Evolutionary conservation across 2,113 vertebrate genomes (phyloP), one percentile per base, ranked within the genome.

Genomic region (Symphodus melops): DNA sequence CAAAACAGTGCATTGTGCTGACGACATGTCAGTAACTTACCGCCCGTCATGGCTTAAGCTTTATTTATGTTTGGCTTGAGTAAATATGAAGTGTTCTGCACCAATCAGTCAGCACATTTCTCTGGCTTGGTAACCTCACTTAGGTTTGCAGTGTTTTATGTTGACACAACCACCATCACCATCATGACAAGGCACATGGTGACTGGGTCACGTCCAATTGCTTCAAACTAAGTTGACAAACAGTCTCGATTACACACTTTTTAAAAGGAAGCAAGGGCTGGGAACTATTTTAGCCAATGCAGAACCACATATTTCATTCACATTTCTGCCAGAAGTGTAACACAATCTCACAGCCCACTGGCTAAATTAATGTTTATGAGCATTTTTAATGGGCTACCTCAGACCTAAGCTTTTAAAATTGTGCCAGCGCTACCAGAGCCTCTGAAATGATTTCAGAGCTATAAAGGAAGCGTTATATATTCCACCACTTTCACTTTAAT

Each of bases 301-400:
- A 94, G 94, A 94, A 96, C 95, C 94, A 94, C 94, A 96, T 93
- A 93, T 94, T 96, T 95, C 94, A 96, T 81, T 85, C 73, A 88
- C 87, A 77, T 85, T 92, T 94, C 92, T 96, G 96, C 95, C 95
- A 96, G 95, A 85, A 95, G 90, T 87, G 95, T 95, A 97, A 97
- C 95, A 94, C 93, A 96, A 94, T 77, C 88, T 94, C 86, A 80
- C 87, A 93, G 93, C 94, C 95, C 96, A 94, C 93, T 95, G 95
- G 96, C 95, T 92, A 94, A 94, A 95, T 96, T 91, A 95, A 95
- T 93, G 93, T 96, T 96, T 95, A 96, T 94, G 95, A 97, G 95
- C 94, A 94, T 96, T 96, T 96, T 97, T 96, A 96, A 95, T 92
- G 90, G 94, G 92, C 94, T 95, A 94, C 95, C 91, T 91, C 92